These are phyloP conservation scores for Enteromius mattozi DNA, from an alignment of 2,797 vertebrate genomes.

Conservation along the genomic window DNA sequence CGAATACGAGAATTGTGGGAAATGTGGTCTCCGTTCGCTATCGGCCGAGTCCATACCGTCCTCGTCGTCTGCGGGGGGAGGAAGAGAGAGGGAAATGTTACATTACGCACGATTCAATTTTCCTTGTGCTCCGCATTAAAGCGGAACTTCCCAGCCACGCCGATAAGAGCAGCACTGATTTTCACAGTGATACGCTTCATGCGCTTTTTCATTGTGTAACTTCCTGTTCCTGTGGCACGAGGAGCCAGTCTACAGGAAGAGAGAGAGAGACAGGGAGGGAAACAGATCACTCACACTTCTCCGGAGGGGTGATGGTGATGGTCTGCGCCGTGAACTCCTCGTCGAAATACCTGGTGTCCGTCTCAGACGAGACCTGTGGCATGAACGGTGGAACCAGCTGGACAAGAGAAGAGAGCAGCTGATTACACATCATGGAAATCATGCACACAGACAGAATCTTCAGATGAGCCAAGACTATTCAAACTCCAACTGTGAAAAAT, in stretches of 20 bases:
- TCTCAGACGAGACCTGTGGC: slow-evolving; percentile 95
- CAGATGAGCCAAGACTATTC: too few species aligned
- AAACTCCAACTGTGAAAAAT: too few species aligned
- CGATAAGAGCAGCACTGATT: not conserved
- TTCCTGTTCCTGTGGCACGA: slow-evolving; percentile 14
- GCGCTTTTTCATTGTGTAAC: slow-evolving; percentile 9
- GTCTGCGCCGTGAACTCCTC: slow-evolving; percentile 99
- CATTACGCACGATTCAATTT: not conserved
- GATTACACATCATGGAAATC: not conserved
- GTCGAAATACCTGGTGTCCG: slow-evolving; percentile 96
- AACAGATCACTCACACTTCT: slow-evolving; percentile 74
- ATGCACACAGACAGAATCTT: not conserved
- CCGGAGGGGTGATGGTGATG: slow-evolving; percentile 97
- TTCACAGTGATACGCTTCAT: not conserved
- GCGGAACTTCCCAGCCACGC: not conserved
- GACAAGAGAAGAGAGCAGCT: slow-evolving; percentile 21
- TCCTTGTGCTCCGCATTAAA: not conserved
- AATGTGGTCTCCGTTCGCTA: slow-evolving; percentile 82
- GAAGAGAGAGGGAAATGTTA: slow-evolving; percentile 2
- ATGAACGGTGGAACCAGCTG: slow-evolving; percentile 93
- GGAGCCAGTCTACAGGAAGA: not conserved
- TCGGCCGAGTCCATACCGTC: slow-evolving; percentile 82
- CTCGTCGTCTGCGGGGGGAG: slow-evolving; percentile 73
- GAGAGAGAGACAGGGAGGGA: not conserved
- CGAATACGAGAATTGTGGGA: slow-evolving; percentile 83